Base-by-base conservation (phyloP, 2,797 vertebrate species). In the Muraenolepis orangiensis region DNA sequence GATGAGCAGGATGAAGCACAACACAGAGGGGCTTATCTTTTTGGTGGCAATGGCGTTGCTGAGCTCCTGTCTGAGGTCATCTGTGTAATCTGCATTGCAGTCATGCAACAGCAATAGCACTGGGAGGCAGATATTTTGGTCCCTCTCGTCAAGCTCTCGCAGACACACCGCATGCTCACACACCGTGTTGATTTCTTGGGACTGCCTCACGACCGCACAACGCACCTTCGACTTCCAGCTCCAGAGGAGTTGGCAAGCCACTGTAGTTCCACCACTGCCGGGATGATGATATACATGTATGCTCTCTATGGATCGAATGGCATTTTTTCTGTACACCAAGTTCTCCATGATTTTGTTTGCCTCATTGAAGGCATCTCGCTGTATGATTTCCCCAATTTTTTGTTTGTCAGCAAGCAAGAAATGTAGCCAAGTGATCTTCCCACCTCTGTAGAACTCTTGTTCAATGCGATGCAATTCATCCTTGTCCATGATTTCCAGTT, bases 251-350 rank as follows among this genome's bases (percentile, higher is more conserved):
- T 94, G 93, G 0, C 89, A 78, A 66, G 91, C 93, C 11, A 93
- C 90, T 73, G 93, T 94, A 74, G 93, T 94, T 72, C 93, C 93
- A 26, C 93, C 93, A 0, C 93, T 94, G 0, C 93, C 93, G 0
- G 93, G 91, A 20, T 94, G 91, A 72, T 94, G 93, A 79, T 85
- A 91, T 80, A 94, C 87, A 71, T 91, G 91, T 1, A 94, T 75
- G 75, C 88, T 91, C 72, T 86, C 85, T 31, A 92, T 85, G 10
- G 89, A 72, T 12, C 72, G 78, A 64, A 0, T 82, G 23, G 74
- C 72, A 32, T 51, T 10, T 0, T 34, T 64, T 72, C 82, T 71
- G 70, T 20, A 5, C 23, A 72, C 72, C 79, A 91, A 84, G 0
- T 75, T 84, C 0, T 91, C 81, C 18, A 94, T 14, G 0, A 94